Evolutionary conservation across 1,140 invertebrate species (phyloP), one percentile per base, ranked within the genome.

Genomic region (Zaprionus ornatus): DNA sequence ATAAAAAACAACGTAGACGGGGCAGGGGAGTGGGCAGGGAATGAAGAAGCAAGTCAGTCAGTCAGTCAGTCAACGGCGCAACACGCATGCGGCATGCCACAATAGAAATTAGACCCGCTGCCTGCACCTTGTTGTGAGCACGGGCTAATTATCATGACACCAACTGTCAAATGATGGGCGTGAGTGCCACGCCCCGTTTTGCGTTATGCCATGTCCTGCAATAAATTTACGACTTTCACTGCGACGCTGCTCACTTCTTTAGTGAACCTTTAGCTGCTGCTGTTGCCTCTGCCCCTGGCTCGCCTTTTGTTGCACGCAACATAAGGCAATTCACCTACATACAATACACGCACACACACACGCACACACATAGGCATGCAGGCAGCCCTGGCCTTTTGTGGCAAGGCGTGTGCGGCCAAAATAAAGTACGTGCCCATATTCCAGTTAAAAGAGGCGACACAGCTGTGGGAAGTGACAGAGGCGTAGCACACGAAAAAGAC

Each of bases 111-210:
- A 37, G 62, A 76, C 72, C 55, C 71, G 54, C 55, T 55, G 64
- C 72, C 37, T 56, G 40, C 40, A 45, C n/a, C 40, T 45, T 45
- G 40, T 45, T 45, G 40, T 17, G 40, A n/a, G n/a, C 40, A 45
- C 50, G 17, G 66, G 72, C 85, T 90, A 90, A 90, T 90, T 90
- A 90, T 86, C 82, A 85, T 90, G 79, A 85, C 86, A 90, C 52
- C 76, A 90, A 90, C 86, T 88, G 84, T 90, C 85, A 84, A 80
- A 90, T 77, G 80, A 52, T 37, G 65, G 62, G 35, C 62, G 61
- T 76, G 64, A 29, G 32, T 60, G 78, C 52, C 80, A 78, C 84
- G 80, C 84, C 84, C 35, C 19, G 45, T 50, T 48, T 9, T 23
- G 9, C 10, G 19, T 50, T 50, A 17, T 4, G 1, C n/a, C 42